Base-by-base conservation (phyloP, 2,797 vertebrate genomes). In the Rhabdophis nuchalis region DNA sequence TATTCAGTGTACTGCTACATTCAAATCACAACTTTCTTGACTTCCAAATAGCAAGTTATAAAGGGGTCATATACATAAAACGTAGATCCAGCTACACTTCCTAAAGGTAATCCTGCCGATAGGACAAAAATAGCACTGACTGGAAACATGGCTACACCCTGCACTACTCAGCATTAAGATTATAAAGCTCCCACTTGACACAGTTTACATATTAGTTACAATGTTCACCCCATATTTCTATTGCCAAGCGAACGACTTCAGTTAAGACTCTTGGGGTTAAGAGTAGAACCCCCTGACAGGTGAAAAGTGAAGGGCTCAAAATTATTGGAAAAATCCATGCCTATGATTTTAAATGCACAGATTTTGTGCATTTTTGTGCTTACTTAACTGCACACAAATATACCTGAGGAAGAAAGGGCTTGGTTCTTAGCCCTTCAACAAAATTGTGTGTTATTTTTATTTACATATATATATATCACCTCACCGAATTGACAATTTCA, bases 91-190 rank as follows among this genome's bases (percentile, higher is more conserved):
- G 36, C 95, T 95, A 91, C 92, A 58, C 94, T 96, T 96, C 95
- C 95, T 92, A 93, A 94, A 91, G 89, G 95, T 94, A 94, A 93
- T 94, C 93, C 89, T 94, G 88, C 58, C 82, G 85, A 57, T 23
- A 89, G 93, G 89, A 96, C 95, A 97, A 96, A 96, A 95, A 97
- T 96, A 96, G 96, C 94, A 94, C 46, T 9, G 68, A 85, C 91
- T 95, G 88, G 93, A 96, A 96, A 96, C 93, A 97, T 96, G 95
- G 96, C 95, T 91, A 89, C 60, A 64, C 94, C 92, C 94, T 95
- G 94, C 95, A 95, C 95, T 4, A 87, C 92, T 94, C 94, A 82
- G 50, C 89, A 85, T 29, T 82, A 82, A 82, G 89, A 57, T 0
- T 89, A 53, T 18, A 29, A 72, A 54, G 27, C 54, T 56, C 12